Conservation (phyloP, 2,113 vertebrate species). For the human region GRCh38 chr6:83807501-83808000, state of each 20-base stretch:
- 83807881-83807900: not conserved
- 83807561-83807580: constrained; percentile 11
- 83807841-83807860: not conserved
- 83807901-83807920: not conserved
- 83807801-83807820: not conserved
- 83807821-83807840: not conserved
- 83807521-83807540: not conserved
- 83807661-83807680: not conserved
- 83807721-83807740: not conserved
- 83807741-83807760: not conserved
- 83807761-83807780: not conserved
- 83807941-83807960: not conserved
- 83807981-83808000: not conserved
- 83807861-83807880: not conserved
- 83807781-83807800: constrained; percentile 23
- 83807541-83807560: not conserved
- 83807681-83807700: not conserved
- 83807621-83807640: not conserved
- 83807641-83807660: not conserved
- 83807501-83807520: not conserved
- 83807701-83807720: constrained; percentile 17
- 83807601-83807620: not conserved
- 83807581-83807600: not conserved
- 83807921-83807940: not conserved
- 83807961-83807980: not conserved